These are phyloP conservation scores for Anolis apletophallus DNA, from an alignment of 2,797 vertebrate species.

Conservation along the genomic window DNA sequence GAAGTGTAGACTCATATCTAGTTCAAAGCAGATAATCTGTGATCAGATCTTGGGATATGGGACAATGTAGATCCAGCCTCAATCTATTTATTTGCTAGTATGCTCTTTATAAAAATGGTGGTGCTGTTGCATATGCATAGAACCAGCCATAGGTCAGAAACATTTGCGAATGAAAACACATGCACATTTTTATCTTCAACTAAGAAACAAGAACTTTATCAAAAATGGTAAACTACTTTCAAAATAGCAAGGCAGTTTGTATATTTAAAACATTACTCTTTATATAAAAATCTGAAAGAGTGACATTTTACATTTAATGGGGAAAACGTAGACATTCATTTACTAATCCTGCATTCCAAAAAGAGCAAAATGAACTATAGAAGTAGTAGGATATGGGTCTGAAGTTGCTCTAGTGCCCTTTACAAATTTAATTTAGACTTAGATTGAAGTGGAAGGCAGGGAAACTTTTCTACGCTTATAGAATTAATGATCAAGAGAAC, in stretches of 20 bases:
- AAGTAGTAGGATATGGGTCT: neutral
- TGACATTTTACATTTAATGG: neutral
- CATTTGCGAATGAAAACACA: neutral
- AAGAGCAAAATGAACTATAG: neutral
- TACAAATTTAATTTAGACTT: neutral
- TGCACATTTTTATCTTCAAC: neutral
- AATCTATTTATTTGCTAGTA: neutral
- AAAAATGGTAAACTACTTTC: neutral
- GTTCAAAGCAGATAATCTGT: too few relatives aligned
- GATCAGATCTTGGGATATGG: too few relatives aligned
- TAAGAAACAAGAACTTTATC: neutral
- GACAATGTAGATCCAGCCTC: too few relatives aligned
- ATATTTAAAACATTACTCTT: too few relatives aligned
- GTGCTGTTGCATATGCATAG: neutral
- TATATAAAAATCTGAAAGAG: neutral
- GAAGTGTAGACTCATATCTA: too few relatives aligned
- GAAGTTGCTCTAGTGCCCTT: neutral
- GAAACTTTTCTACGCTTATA: neutral
- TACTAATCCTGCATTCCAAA: neutral
- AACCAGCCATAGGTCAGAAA: neutral
- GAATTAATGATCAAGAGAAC: neutral
- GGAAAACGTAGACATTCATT: neutral
- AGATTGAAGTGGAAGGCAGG: neutral
- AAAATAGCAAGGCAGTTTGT: neutral
- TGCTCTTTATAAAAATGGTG: neutral